These are phyloP conservation scores for Yoshiicerus persimilis DNA, from an alignment of 1,140 invertebrate genomes.

Conservation along the genomic window DNA sequence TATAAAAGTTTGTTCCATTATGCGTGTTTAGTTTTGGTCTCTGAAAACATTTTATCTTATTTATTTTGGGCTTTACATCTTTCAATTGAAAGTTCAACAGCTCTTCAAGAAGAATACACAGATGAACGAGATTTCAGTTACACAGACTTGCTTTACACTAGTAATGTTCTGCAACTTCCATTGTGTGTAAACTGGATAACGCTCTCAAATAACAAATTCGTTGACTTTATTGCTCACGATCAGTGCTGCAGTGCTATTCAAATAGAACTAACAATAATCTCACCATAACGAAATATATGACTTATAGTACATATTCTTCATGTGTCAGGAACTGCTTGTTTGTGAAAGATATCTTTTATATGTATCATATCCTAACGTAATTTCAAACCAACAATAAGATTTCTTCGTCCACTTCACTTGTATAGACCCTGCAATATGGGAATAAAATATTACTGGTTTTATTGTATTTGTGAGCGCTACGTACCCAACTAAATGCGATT, in stretches of 20 bases:
- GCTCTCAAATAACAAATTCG: not conserved
- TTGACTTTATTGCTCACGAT: not conserved
- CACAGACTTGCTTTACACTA: not conserved
- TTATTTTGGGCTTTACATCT: constrained; percentile 6
- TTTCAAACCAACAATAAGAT: not conserved
- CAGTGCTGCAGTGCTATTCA: not conserved
- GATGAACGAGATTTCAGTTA: not conserved
- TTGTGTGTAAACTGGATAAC: not conserved
- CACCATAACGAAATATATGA: not conserved
- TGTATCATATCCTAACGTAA: not conserved
- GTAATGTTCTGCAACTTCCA: not conserved
- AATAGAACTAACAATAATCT: not conserved
- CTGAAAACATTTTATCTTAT: constrained; percentile 20
- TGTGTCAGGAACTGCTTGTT: not conserved
- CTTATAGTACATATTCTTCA: not conserved
- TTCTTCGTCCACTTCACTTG: not conserved
- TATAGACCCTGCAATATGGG: no score
- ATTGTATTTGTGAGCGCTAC: no score
- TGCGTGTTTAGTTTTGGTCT: constrained; percentile 9
- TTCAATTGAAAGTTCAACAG: not conserved
- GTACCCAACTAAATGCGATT: not conserved
- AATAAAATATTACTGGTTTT: no score
- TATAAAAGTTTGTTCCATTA: not conserved
- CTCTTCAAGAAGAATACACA: not conserved
- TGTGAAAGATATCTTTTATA: not conserved